Conservation (phyloP, 2,888 invertebrate species). For the Lasioglossum marginatum region DNA sequence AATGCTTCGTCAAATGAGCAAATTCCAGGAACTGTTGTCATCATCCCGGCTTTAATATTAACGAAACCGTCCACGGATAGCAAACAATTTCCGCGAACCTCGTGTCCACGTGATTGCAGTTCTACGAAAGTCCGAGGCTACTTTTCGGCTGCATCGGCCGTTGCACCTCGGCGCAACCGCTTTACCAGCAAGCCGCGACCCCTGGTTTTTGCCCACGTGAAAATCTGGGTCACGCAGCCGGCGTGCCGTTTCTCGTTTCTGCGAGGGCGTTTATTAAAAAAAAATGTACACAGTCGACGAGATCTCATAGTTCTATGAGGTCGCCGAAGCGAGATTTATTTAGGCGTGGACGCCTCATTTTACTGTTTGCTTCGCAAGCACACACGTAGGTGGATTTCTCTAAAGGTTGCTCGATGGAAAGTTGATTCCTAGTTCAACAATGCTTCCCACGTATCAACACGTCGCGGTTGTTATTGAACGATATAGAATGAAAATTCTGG, state of each 20-base stretch:
- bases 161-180: constrained; percentile 1
- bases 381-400: neutral
- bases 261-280: constrained; percentile 38
- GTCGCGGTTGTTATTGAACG: no score
- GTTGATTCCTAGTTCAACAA: neutral
- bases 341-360: neutral
- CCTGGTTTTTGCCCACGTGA: neutral
- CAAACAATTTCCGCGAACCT: neutral
- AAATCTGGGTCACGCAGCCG: constrained; percentile 49
- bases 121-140: neutral
- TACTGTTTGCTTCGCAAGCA: neutral
- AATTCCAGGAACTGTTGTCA: neutral
- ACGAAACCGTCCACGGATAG: neutral
- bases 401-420: neutral
- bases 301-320: neutral
- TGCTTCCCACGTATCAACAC: neutral
- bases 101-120: neutral
- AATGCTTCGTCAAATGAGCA: neutral
- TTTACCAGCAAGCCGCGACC: constrained; percentile 14
- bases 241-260: constrained; percentile 24
- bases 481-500: no score
- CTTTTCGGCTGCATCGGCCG: constrained; percentile 11
- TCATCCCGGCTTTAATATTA: neutral
- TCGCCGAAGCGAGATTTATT: neutral
- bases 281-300: neutral